These are phyloP conservation scores for Parazoanthus atlanticus DNA, from an alignment of 92 coral and sea anemone genomes.

Conservation along the genomic window DNA sequence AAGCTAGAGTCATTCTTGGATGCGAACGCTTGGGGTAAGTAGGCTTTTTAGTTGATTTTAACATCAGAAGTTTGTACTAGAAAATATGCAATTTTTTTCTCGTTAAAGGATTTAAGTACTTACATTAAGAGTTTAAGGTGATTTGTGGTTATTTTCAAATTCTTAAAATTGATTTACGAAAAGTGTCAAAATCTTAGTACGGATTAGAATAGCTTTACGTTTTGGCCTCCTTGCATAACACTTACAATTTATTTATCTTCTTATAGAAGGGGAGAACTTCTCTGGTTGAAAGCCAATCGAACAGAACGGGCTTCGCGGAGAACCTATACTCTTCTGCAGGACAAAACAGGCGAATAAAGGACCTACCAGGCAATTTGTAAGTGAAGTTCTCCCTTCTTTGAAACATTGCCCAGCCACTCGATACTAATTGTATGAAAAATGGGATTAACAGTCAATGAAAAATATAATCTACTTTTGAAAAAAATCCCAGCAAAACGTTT, in stretches of 20 bases:
- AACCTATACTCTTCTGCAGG: background rate
- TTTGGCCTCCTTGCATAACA: background rate
- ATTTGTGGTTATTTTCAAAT: background rate
- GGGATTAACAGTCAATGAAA: background rate
- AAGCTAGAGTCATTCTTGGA: background rate
- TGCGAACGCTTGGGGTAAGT: conserved; percentile 26
- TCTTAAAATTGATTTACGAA: background rate
- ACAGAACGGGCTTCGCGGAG: background rate
- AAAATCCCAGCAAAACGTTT: too few relatives aligned
- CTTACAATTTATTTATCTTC: background rate
- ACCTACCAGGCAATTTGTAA: background rate
- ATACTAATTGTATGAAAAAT: too few relatives aligned
- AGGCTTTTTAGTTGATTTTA: background rate
- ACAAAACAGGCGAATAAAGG: background rate
- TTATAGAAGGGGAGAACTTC: background rate
- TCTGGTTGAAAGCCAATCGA: background rate
- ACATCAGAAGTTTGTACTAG: background rate
- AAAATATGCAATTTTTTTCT: background rate
- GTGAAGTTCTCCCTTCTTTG: background rate
- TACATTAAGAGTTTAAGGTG: background rate
- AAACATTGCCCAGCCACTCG: background rate
- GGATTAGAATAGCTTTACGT: background rate
- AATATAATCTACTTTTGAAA: background rate
- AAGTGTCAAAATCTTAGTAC: background rate
- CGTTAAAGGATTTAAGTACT: background rate